phyloP scores from a whole-genome alignment of 2,797 vertebrate genomes.

The Onychomys arenicola region DNA sequence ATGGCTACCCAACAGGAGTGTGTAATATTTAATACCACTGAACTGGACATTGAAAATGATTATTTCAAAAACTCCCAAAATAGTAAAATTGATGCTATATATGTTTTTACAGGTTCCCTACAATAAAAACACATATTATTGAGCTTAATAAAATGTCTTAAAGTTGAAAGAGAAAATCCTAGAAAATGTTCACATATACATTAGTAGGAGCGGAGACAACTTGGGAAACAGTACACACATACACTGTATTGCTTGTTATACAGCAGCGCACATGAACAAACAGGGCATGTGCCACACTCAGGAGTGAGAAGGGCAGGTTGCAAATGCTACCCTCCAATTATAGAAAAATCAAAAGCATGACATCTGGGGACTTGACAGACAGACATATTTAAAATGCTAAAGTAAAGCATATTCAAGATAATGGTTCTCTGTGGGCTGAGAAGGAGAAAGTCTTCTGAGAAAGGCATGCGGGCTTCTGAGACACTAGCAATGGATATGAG shows the following conservation, averaged over 20 bases:
- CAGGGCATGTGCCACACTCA: neutral
- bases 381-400: neutral
- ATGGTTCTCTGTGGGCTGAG: neutral
- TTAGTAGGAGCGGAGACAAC: neutral
- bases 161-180: constrained; percentile 12
- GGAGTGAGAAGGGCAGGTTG: neutral
- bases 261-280: neutral
- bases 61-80: neutral
- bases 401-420: neutral
- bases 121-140: neutral
- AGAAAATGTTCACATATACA: neutral
- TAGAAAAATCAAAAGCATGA: neutral
- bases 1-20: neutral
- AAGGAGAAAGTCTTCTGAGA: neutral
- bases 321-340: neutral
- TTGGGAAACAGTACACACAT: fast-evolving
- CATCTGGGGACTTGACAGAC: neutral
- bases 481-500: neutral
- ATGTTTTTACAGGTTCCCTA: neutral
- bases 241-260: fast-evolving
- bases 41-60: neutral
- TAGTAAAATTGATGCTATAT: neutral
- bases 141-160: neutral
- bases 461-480: neutral
- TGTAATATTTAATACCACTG: neutral